phyloP scores from a whole-genome alignment of 2,888 invertebrate genomes.

The Sabatieria punctata region DNA sequence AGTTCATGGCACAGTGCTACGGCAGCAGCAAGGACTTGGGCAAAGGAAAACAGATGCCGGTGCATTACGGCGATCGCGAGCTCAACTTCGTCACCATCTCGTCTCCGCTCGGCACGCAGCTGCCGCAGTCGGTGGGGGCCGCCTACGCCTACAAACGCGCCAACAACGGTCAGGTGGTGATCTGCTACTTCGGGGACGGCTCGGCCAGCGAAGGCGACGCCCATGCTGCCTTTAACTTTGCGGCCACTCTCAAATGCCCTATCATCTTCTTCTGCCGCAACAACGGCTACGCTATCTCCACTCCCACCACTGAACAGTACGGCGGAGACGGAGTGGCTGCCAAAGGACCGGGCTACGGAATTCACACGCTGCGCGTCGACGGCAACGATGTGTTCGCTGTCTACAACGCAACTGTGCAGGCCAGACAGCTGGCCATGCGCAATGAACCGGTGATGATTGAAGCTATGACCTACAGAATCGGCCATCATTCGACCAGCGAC shows the following conservation, averaged over 20 bases:
- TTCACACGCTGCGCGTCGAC: conserved; percentile 65
- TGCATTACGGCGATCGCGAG: conserved; percentile 76
- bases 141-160: conserved; percentile 75
- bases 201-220: conserved; percentile 97
- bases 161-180: conserved; percentile 49
- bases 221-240: conserved; percentile 94
- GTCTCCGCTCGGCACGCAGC: conserved; percentile 84
- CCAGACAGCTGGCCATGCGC: conserved; percentile 21
- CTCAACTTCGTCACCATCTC: conserved; percentile 83
- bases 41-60: conserved; percentile 80
- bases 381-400: conserved; percentile 92
- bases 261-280: conserved; percentile 79
- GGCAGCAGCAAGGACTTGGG: conserved; percentile 69
- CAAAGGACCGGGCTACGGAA: conserved; percentile 62
- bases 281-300: conserved; percentile 96
- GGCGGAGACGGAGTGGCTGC: conserved; percentile 82
- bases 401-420: conserved; percentile 59
- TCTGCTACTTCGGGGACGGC: conserved; percentile 79
- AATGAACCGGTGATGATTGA: conserved; percentile 69
- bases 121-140: conserved; percentile 78
- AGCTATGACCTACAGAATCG: conserved; percentile 88
- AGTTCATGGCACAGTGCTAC: conserved; percentile 89
- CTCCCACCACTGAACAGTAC: conserved; percentile 79
- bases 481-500: conserved; percentile 98
- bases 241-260: conserved; percentile 82